Conservation (phyloP, 2,888 invertebrate genomes). For the Hirtodrosophila alboralis region DNA sequence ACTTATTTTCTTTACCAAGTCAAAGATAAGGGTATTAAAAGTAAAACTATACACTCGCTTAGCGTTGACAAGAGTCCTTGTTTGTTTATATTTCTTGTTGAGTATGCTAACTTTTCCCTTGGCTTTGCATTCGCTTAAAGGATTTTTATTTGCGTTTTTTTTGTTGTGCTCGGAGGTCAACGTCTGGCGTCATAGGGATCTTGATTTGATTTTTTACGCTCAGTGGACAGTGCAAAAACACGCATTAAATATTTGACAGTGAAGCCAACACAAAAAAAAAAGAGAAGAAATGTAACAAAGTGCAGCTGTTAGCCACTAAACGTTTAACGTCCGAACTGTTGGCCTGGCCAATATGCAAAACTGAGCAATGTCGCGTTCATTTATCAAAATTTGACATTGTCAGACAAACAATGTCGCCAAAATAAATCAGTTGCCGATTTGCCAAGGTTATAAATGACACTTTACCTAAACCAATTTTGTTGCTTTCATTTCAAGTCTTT, state of each 20-base stretch:
- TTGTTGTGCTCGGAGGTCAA: constrained; percentile 38
- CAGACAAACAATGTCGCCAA: constrained; percentile 36
- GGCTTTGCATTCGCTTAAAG: constrained; percentile 1
- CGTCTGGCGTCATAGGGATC: constrained; percentile 38
- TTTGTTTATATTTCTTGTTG: constrained; percentile 24
- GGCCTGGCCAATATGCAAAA: constrained; percentile 54
- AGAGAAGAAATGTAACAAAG: constrained; percentile 70
- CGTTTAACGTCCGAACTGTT: constrained; percentile 17
- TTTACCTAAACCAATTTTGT: constrained; percentile 17
- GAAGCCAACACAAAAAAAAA: constrained; percentile 63
- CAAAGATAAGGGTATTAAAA: neutral
- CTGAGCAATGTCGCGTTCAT: constrained; percentile 42
- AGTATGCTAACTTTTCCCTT: constrained; percentile 39
- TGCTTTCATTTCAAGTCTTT: constrained; percentile 6
- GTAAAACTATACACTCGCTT: constrained; percentile 1
- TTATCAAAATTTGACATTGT: constrained; percentile 62
- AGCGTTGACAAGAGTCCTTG: constrained; percentile 17
- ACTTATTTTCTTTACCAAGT: no score
- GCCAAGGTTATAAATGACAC: constrained; percentile 63
- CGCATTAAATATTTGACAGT: constrained; percentile 27
- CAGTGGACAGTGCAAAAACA: constrained; percentile 22
- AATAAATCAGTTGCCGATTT: constrained; percentile 52
- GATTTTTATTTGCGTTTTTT: constrained; percentile 13
- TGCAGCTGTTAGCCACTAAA: constrained; percentile 37
- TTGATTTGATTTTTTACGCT: constrained; percentile 46